Evolutionary conservation across 2,888 invertebrate species (phyloP), one percentile per base, ranked within the genome.

Genomic region (Spatulosminthurus flaviceps): DNA sequence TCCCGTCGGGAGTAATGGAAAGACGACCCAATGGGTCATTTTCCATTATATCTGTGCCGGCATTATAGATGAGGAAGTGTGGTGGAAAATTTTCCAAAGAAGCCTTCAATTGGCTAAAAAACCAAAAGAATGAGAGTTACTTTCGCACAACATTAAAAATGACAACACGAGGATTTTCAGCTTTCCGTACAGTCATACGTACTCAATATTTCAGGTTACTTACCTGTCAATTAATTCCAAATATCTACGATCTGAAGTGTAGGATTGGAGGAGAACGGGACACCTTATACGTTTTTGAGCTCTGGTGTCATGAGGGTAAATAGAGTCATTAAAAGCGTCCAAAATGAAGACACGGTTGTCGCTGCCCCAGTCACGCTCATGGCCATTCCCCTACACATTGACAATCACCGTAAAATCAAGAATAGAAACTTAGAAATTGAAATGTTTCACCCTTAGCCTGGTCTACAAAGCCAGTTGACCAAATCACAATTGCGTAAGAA

Each of bases 61-160:
- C 96, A 88, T 96, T 96, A 88, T 95, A 96, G n/a, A 96, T 91
- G 69, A 96, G 88, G 28, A 96, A 89, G 86, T 96, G 93, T 0
- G 96, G 94, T 75, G 88, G 88, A 86, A 94, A 95, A 86, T 93
- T 92, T 0, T 89, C 87, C 26, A 95, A 87, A 0, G 94, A 92
- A 64, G 89, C 90, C 83, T 90, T 90, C 24, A 95, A 80, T 67
- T 85, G 77, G 78, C 75, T 60, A 22, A 51, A 69, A 69, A 11
- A 69, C 9, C 2, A 69, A 69, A n/a, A n/a, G n/a, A n/a, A n/a
- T n/a, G n/a, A n/a, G n/a, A n/a, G n/a, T n/a, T n/a, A n/a, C n/a
- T n/a, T n/a, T n/a, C n/a, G n/a, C n/a, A n/a, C n/a, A n/a, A n/a
- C n/a, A n/a, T n/a, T n/a, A n/a, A n/a, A n/a, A n/a, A n/a, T n/a